Percentiles rank a stretch among this genome's conserved stretches.
These are phyloP conservation scores for Sphaerodactylus townsendi DNA, from an alignment of 2,113 vertebrate species.

Conservation along the genomic window DNA sequence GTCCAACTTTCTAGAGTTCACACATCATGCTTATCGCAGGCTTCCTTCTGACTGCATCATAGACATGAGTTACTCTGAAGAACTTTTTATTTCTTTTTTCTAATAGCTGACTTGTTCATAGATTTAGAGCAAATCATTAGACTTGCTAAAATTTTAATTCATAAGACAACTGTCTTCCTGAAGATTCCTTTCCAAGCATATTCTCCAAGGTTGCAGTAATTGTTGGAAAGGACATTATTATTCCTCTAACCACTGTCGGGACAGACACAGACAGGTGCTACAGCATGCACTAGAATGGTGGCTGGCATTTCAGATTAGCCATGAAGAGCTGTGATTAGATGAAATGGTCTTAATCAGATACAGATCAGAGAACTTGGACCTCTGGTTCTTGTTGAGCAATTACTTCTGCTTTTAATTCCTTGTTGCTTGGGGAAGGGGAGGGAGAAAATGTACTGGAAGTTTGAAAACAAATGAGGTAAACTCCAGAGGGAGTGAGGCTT, in stretches of 20 bases:
- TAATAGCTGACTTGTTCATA: not conserved
- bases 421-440: slow-evolving; percentile 64
- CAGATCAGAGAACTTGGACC: slow-evolving; percentile 40
- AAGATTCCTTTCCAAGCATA: not conserved
- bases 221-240: slow-evolving; percentile 1
- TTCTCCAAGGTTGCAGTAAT: fast-evolving
- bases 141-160: not conserved
- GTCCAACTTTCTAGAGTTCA: not conserved
- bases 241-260: slow-evolving; percentile 29
- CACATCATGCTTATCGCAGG: not conserved
- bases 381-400: slow-evolving; percentile 65
- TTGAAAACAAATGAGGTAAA: slow-evolving; percentile 80
- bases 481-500: slow-evolving; percentile 62
- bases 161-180: not conserved
- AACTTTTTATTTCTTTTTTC: not conserved
- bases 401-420: slow-evolving; percentile 44
- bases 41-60: not conserved
- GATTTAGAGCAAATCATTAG: not conserved
- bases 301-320: not conserved
- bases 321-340: not conserved
- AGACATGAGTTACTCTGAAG: not conserved
- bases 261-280: slow-evolving; percentile 27
- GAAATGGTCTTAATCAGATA: slow-evolving; percentile 45
- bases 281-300: slow-evolving; percentile 1
- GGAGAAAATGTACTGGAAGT: slow-evolving; percentile 59